Evolutionary conservation across 2,113 vertebrate species (phyloP).

Genomic region (Larimichthys polyactis): DNA sequence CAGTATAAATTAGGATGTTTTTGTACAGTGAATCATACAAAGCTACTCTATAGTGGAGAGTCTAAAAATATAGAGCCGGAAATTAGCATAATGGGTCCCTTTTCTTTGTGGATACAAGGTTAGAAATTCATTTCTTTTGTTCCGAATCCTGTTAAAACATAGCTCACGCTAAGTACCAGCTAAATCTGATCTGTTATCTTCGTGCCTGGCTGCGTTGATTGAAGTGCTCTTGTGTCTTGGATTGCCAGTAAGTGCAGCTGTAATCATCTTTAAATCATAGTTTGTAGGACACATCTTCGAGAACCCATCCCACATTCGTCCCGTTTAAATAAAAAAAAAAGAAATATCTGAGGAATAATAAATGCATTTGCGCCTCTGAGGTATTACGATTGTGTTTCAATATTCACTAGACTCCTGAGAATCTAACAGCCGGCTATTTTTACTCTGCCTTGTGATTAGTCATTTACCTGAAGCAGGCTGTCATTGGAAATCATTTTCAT

Average conservation of each 20-base stretch:
- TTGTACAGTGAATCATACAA: no score
- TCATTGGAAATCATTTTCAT: conserved; percentile 81
- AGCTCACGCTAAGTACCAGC: conserved; percentile 33
- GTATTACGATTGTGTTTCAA: conserved; percentile 60
- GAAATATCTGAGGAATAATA: conserved; percentile 60
- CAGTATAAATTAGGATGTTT: no score
- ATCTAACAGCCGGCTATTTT: conserved; percentile 74
- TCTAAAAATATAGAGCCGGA: no score
- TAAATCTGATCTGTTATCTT: conserved; percentile 47
- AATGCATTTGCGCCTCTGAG: conserved; percentile 58
- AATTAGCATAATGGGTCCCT: no score
- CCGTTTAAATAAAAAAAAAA: conserved; percentile 19
- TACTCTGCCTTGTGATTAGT: conserved; percentile 73
- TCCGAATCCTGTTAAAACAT: neutral
- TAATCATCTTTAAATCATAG: conserved; percentile 71
- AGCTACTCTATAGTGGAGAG: no score
- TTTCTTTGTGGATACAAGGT: conserved; percentile 30
- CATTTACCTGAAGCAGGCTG: conserved; percentile 77
- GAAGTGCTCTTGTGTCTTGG: conserved; percentile 72
- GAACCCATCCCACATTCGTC: conserved; percentile 55
- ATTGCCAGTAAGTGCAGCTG: conserved; percentile 58
- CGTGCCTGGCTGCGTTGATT: conserved; percentile 65
- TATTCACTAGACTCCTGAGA: conserved; percentile 55
- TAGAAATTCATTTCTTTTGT: conserved; percentile 1
- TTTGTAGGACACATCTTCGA: conserved; percentile 59